phyloP scores from a whole-genome alignment of 2,113 vertebrate species.

The Anolis carolinensis region DNA sequence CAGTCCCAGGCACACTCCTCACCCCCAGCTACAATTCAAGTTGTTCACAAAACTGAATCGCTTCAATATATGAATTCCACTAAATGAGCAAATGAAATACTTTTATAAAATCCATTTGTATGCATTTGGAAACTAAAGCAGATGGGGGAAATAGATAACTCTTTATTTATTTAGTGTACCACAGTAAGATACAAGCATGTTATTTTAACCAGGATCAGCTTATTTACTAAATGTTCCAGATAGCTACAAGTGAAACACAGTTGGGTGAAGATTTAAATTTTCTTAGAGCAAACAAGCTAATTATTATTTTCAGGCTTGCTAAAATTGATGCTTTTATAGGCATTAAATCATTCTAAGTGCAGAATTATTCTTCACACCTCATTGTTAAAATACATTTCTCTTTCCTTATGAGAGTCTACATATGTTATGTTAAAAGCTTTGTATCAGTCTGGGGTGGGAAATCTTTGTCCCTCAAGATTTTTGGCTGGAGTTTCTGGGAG shows the following conservation, averaged over 20 bases:
- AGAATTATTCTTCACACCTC: not conserved
- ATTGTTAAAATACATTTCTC: not conserved
- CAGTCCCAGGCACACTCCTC: no score
- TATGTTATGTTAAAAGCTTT: not conserved
- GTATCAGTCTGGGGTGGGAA: not conserved
- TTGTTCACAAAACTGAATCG: not conserved
- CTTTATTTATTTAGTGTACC: not conserved
- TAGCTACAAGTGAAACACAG: conserved; percentile 1
- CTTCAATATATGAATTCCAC: not conserved
- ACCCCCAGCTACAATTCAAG: no score
- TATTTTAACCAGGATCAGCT: conserved; percentile 19
- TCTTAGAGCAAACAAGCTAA: not conserved
- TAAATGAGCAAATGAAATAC: not conserved
- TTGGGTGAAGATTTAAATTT: conserved; percentile 12
- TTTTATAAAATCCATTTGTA: conserved; percentile 18
- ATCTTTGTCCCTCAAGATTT: no score
- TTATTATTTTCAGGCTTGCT: not conserved
- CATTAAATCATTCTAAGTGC: not conserved
- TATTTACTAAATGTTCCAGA: conserved; percentile 14
- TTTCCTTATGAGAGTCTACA: not conserved
- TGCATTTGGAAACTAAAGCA: not conserved
- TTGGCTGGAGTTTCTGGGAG: no score
- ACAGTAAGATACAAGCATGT: conserved; percentile 8
- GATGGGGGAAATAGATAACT: conserved; percentile 17
- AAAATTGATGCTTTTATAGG: not conserved